Conservation (phyloP, 2,797 vertebrate species). For the Acanthiza pusilla region DNA sequence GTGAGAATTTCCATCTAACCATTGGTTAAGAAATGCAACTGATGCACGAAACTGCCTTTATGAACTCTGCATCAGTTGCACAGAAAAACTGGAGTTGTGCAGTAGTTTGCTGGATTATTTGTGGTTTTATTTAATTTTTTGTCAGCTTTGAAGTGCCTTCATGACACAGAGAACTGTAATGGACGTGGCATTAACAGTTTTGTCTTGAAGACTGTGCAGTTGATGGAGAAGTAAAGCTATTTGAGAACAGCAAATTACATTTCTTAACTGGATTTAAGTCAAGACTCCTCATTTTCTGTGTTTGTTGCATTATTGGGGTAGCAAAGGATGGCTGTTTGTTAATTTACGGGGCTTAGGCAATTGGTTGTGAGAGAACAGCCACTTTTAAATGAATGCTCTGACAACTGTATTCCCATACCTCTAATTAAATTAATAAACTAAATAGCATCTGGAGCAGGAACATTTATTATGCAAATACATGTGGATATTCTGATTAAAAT, state of each 20-base stretch:
- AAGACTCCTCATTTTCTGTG: background rate
- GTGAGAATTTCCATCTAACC: background rate
- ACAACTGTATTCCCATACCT: background rate
- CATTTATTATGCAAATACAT: background rate
- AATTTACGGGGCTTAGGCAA: background rate
- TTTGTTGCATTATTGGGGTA: background rate
- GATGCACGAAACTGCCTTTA: background rate
- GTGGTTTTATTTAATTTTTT: background rate
- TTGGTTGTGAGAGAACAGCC: background rate
- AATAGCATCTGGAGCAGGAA: background rate
- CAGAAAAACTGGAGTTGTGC: background rate
- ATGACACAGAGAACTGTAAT: background rate
- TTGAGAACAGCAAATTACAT: background rate
- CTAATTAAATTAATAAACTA: constrained; percentile 14
- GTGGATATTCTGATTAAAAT: constrained; percentile 34
- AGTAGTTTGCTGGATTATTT: background rate
- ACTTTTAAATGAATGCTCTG: background rate
- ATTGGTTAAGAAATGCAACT: background rate
- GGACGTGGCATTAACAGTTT: background rate
- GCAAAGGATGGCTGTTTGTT: background rate
- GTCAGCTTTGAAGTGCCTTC: background rate
- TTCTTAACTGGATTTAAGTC: background rate
- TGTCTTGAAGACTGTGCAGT: background rate
- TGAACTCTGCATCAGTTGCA: background rate
- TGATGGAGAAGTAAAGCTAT: background rate